Base-by-base conservation (phyloP, 2,113 vertebrate species). In the Corythoichthys intestinalis region DNA sequence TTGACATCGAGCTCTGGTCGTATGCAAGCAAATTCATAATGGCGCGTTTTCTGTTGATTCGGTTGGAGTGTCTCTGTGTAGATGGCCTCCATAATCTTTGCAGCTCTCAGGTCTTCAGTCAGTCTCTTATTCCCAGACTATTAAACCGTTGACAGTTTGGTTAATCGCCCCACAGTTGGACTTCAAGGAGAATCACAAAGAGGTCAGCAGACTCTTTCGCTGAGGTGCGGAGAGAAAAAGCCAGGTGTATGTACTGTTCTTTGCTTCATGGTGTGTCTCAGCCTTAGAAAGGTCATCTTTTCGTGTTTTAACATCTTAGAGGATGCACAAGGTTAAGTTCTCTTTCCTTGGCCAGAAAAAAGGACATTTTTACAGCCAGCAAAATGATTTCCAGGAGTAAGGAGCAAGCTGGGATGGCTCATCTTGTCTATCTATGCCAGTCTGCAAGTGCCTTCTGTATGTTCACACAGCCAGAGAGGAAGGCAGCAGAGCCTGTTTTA, bases 291-390 rank as follows among this genome's bases (percentile, higher is more conserved):
- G 69, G 80, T 83, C 75, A 77, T 76, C 70, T 73, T 60, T n/a
- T 12, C 35, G 6, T 50, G 39, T 77, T 82, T 79, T 67, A 73
- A 72, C 65, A 69, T 68, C 62, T 34, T 39, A 39, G 67, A 65
- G 53, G 64, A 46, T 38, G 58, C 50, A 39, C 50, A 66, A 39
- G 28, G 44, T 47, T 4, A 15, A 38, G n/a, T 63, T 53, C 34
- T 39, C 48, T 81, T 79, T 80, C 47, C 78, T 63, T 74, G 88
- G 83, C 82, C 89, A 84, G 80, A 86, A 83, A 72, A 95, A 93
- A 94, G 94, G 94, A 91, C 93, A 94, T 93, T 94, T 95, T 94
- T 95, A 76, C 53, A 63, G 78, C 65, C 69, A 0, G 72, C 61
- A 73, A 78, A 77, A 34, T 67, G 63, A 49, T 49, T 47, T 52